A percentile compares a stretch with the other conserved stretches of the same genome.
These are phyloP conservation scores for Sminthurides aquaticus DNA, from an alignment of 2,888 invertebrate species.

Conservation along the genomic window DNA sequence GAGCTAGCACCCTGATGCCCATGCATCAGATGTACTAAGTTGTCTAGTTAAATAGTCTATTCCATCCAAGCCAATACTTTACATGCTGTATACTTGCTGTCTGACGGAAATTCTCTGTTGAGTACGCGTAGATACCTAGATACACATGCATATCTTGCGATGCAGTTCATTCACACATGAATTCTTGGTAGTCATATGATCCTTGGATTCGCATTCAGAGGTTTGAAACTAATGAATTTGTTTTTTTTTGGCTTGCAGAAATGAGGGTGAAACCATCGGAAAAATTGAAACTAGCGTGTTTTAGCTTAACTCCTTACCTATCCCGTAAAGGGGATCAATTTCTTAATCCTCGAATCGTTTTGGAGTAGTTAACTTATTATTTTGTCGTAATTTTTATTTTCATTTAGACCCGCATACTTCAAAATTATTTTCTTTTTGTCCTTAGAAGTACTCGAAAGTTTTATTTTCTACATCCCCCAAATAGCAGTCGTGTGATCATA, in stretches of 20 bases:
- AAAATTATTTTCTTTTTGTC: background rate
- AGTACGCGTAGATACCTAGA: no score
- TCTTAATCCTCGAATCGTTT: constrained; percentile 9
- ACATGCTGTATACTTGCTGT: no score
- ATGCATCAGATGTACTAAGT: background rate
- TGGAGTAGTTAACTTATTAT: background rate
- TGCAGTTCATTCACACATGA: background rate
- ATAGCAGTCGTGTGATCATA: no score
- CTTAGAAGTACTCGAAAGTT: no score
- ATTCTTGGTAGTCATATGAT: background rate
- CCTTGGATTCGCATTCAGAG: background rate
- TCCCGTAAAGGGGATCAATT: constrained; percentile 8
- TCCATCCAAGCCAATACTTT: no score
- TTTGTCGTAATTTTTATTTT: background rate
- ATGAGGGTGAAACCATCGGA: constrained; percentile 12
- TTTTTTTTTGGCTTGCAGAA: constrained; percentile 11
- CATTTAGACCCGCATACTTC: background rate
- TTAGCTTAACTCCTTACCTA: constrained; percentile 8
- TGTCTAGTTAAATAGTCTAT: background rate
- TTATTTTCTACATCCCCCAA: no score
- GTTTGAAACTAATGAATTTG: background rate
- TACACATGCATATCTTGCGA: no score
- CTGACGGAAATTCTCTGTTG: no score
- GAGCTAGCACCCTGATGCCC: background rate
- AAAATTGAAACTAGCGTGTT: constrained; percentile 5